Conservation (phyloP, 2,888 invertebrate species). For the Oeneis ivallda region DNA sequence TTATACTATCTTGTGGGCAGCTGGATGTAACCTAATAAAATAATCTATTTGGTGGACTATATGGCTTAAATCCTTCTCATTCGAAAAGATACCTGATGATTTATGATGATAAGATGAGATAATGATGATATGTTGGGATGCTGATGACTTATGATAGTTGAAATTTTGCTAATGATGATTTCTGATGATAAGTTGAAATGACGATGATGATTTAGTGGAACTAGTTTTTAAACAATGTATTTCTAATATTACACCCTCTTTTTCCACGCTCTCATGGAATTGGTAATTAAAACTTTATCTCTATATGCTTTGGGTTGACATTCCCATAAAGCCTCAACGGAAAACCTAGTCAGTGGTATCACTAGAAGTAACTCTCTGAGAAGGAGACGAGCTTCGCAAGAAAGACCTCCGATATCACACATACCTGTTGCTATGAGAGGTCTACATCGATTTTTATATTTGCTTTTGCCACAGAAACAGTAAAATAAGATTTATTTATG, state of each 20-base stretch:
- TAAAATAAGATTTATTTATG: too few species aligned
- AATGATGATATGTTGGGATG: too few species aligned
- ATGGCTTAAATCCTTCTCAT: too few species aligned
- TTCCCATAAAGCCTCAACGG: constrained; percentile 61
- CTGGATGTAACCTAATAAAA: too few species aligned
- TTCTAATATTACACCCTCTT: background rate
- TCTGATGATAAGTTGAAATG: too few species aligned
- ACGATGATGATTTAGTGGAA: background rate
- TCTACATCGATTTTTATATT: constrained; percentile 37
- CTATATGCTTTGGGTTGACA: background rate
- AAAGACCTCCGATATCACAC: constrained; percentile 70
- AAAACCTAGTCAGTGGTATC: constrained; percentile 64
- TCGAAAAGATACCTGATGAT: too few species aligned
- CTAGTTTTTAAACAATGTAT: background rate
- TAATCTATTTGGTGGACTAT: too few species aligned
- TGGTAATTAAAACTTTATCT: constrained; percentile 37
- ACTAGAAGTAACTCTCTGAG: constrained; percentile 64
- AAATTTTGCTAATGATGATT: too few species aligned
- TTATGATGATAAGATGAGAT: too few species aligned
- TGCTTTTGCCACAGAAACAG: background rate
- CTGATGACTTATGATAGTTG: too few species aligned
- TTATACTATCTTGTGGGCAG: too few species aligned
- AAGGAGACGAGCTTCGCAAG: constrained; percentile 68
- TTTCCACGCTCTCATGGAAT: constrained; percentile 52
- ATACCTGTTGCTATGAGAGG: constrained; percentile 77